Base-by-base conservation (phyloP, 2,888 invertebrate genomes). In the Axea sp. region DNA sequence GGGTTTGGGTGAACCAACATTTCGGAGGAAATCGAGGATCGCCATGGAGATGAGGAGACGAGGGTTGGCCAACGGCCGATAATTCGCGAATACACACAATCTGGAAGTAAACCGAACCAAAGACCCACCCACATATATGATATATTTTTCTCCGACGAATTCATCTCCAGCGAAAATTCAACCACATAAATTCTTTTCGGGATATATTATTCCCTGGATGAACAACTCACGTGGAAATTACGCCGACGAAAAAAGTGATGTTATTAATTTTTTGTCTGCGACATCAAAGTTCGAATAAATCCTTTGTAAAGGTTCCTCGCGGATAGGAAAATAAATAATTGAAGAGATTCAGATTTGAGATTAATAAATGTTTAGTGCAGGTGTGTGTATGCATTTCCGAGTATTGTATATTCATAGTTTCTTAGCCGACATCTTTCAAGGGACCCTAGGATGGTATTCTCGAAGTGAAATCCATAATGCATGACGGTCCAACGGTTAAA, bases 361-460 rank as follows among this genome's bases (percentile, higher is more conserved):
- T 71, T 71, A 71, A 64, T 71, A 47, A 64, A 71, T 41, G 47
- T 35, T 55, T 62, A 28, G 31, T 33, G 17, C 55, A 33, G 31
- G 79, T 80, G 35, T 81, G 78, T 82, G 80, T 79, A 83, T 84
- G 82, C 81, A 85, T 82, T 81, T 79, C 67, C 62, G 69, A 79
- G 82, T 86, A 86, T 87, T 87, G 87, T 87, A 87, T 87, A 87
- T 87, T 87, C 87, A 87, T 87, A 84, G 86, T 87, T 85, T 85
- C 86, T 85, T 85, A 85, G 84, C 82, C 72, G 62, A 43, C 73
- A 73, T 67, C 71, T 64, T 73, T 53, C 39, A 51, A 57, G 47
- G 72, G 64, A 60, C 62, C 49, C 65, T 64, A 65, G 67, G 68
- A 76, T 78, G 65, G 68, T 77, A 81, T 75, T 82, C 83, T 82